Conservation (phyloP, 2,888 invertebrate genomes). For the Tachina lurida region DNA sequence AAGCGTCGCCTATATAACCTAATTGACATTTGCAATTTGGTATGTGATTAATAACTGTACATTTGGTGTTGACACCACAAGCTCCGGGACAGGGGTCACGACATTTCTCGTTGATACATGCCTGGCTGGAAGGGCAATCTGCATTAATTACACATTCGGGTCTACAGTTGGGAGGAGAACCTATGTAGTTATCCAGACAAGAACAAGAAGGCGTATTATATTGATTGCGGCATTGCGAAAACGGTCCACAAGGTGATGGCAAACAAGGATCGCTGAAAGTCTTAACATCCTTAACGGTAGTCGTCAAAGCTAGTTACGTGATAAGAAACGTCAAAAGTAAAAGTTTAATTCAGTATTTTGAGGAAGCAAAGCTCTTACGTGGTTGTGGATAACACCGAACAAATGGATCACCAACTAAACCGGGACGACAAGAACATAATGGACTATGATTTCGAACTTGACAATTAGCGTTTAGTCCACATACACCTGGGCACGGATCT, state of each 20-base stretch:
- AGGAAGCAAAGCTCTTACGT: slow-evolving; percentile 77
- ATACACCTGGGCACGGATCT: slow-evolving; percentile 90
- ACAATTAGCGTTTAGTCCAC: slow-evolving; percentile 89
- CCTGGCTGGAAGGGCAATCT: slow-evolving; percentile 89
- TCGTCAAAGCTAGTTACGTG: slow-evolving; percentile 73
- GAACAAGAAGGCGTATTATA: slow-evolving; percentile 86
- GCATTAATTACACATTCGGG: slow-evolving; percentile 89
- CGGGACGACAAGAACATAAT: slow-evolving; percentile 88
- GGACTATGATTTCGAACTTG: slow-evolving; percentile 91
- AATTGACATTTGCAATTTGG: slow-evolving; percentile 89
- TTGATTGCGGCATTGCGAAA: slow-evolving; percentile 86
- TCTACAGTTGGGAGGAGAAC: slow-evolving; percentile 88
- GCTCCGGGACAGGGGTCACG: slow-evolving; percentile 92
- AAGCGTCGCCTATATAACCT: slow-evolving; percentile 90
- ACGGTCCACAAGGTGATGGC: slow-evolving; percentile 87
- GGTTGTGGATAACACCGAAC: slow-evolving; percentile 85
- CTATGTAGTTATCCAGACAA: slow-evolving; percentile 87
- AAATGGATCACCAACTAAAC: slow-evolving; percentile 90
- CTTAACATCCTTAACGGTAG: slow-evolving; percentile 74
- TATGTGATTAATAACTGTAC: slow-evolving; percentile 88
- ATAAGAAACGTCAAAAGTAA: slow-evolving; percentile 20
- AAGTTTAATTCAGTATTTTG: background rate
- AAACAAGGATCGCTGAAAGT: slow-evolving; percentile 84
- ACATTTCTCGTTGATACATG: slow-evolving; percentile 91
- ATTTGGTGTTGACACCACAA: slow-evolving; percentile 87